These are phyloP conservation scores for Penaeus monodon DNA, from an alignment of 2,888 invertebrate genomes.

Conservation along the genomic window DNA sequence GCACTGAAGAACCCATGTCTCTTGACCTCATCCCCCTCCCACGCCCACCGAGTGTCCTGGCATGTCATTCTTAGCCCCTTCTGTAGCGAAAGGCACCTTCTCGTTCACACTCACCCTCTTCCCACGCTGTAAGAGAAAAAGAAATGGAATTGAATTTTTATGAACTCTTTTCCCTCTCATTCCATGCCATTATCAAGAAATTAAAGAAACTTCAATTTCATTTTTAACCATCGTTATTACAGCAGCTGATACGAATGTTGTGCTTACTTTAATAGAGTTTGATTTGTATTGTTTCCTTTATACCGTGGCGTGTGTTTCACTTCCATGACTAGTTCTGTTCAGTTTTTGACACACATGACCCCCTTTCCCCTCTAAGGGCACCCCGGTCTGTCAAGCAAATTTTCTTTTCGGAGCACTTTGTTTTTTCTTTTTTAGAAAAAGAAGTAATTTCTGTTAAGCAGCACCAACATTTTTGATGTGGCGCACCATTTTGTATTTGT, in stretches of 20 bases:
- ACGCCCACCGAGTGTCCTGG: background rate
- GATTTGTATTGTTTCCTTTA: too few species aligned
- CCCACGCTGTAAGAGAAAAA: background rate
- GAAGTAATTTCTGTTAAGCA: background rate
- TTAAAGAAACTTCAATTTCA: too few species aligned
- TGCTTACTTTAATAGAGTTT: too few species aligned
- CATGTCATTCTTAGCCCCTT: background rate
- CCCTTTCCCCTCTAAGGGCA: too few species aligned
- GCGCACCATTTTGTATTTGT: conserved; percentile 2
- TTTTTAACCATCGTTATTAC: too few species aligned
- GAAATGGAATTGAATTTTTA: too few species aligned
- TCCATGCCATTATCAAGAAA: too few species aligned
- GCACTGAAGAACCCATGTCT: background rate
- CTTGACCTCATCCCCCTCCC: background rate
- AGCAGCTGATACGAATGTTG: too few species aligned
- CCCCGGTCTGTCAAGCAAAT: background rate
- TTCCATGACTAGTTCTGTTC: background rate
- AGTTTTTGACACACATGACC: background rate
- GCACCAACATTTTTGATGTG: background rate
- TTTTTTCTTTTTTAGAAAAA: background rate
- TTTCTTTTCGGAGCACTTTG: background rate
- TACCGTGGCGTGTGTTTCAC: background rate
- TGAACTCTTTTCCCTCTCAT: too few species aligned
- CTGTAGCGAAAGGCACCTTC: conserved; percentile 10
- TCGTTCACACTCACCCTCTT: background rate